These are phyloP conservation scores for Seriola quinqueradiata DNA, from an alignment of 2,113 vertebrate genomes.

Conservation along the genomic window DNA sequence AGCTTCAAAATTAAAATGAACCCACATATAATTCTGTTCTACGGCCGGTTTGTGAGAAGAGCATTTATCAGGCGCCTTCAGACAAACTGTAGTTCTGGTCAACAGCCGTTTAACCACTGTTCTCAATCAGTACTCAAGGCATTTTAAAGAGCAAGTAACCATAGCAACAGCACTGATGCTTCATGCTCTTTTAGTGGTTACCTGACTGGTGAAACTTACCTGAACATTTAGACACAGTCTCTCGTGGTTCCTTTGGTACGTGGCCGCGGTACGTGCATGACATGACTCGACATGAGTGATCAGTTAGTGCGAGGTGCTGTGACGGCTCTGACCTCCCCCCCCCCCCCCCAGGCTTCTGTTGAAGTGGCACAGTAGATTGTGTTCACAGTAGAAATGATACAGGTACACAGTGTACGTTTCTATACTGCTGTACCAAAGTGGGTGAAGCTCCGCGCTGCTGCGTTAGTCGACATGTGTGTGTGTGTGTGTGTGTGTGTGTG, in stretches of 20 bases:
- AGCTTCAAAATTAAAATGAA: too few species aligned
- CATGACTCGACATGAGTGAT: too few species aligned
- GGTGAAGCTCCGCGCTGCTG: constrained; percentile 5
- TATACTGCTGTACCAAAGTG: not conserved
- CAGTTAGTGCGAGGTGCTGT: not conserved
- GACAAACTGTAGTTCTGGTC: not conserved
- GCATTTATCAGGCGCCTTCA: not conserved
- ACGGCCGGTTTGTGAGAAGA: not conserved
- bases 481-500: constrained; percentile 4
- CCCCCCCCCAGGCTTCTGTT: not conserved
- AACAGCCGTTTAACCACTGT: not conserved
- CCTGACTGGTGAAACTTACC: not conserved
- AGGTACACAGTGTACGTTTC: constrained; percentile 29
- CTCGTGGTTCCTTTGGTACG: not conserved
- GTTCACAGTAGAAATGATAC: not conserved
- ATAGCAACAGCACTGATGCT: constrained; percentile 14
- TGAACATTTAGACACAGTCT: not conserved
- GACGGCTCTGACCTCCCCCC: not conserved
- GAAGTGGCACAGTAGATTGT: not conserved
- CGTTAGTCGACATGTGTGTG: not conserved
- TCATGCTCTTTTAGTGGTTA: not conserved
- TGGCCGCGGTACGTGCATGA: not conserved
- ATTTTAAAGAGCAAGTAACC: constrained; percentile 14
- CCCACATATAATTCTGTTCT: too few species aligned
- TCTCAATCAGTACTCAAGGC: not conserved